A percentile compares a stretch with the other conserved stretches of the same genome.
These are phyloP conservation scores for Choloepus didactylus DNA, from an alignment of 2,797 vertebrate genomes.

Conservation along the genomic window DNA sequence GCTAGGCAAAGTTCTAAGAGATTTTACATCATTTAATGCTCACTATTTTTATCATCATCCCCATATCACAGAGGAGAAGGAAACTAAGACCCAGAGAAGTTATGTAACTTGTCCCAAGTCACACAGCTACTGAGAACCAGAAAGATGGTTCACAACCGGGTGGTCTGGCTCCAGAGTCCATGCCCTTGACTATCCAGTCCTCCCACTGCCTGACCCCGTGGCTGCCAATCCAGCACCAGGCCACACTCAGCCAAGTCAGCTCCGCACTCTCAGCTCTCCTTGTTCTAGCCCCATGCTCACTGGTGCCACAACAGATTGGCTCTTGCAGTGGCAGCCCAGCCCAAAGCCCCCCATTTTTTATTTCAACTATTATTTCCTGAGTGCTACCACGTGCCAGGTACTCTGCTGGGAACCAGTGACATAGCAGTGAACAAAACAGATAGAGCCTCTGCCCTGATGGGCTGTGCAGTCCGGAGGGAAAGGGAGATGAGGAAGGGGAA, in stretches of 20 bases:
- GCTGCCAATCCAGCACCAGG: neutral
- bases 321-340: neutral
- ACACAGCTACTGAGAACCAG: neutral
- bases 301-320: neutral
- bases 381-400: neutral
- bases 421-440: neutral
- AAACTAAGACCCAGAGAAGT: neutral
- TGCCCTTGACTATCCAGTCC: neutral
- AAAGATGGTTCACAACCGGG: neutral
- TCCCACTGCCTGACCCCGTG: rapidly evolving
- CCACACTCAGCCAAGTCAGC: neutral
- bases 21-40: neutral
- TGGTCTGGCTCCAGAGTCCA: neutral
- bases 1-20: neutral
- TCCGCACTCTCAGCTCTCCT: neutral
- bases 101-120: neutral
- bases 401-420: neutral
- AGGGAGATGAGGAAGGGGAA: neutral
- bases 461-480: neutral
- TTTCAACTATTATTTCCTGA: neutral
- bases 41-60: neutral
- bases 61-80: neutral
- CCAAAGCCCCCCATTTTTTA: neutral
- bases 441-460: rapidly evolving
- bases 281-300: neutral